phyloP scores from a whole-genome alignment of 1,140 invertebrate genomes.

The Drosophila mauritiana region DNA sequence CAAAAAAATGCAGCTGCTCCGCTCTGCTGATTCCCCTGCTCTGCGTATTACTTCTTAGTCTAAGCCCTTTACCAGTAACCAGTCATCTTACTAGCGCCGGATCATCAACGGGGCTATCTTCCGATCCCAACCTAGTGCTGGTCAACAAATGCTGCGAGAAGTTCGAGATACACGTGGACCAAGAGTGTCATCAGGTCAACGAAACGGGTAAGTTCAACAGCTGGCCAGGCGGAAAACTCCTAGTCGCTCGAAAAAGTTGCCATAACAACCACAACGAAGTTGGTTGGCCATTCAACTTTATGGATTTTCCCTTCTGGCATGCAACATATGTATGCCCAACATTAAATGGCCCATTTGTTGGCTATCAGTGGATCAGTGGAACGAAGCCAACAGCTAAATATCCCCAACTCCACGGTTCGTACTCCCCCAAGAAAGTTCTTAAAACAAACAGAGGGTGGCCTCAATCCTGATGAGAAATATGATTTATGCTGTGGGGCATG shows the following conservation, averaged over 20 bases:
- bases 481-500: slow-evolving; percentile 40
- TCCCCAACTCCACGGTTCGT: not conserved
- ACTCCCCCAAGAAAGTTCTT: slow-evolving; percentile 21
- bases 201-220: slow-evolving; percentile 84
- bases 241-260: slow-evolving; percentile 16
- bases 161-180: slow-evolving; percentile 89
- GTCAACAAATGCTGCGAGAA: slow-evolving; percentile 92
- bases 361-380: slow-evolving; percentile 53
- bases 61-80: not conserved
- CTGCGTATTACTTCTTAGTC: slow-evolving; percentile 8
- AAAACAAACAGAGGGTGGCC: slow-evolving; percentile 38
- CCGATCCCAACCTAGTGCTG: slow-evolving; percentile 58
- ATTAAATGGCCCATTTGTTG: slow-evolving; percentile 61
- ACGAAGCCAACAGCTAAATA: slow-evolving; percentile 15
- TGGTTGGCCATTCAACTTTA: slow-evolving; percentile 78
- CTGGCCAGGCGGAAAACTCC: slow-evolving; percentile 17
- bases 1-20: slow-evolving; percentile 59
- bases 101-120: slow-evolving; percentile 2
- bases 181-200: slow-evolving; percentile 87
- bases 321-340: slow-evolving; percentile 48
- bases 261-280: slow-evolving; percentile 24
- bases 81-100: slow-evolving; percentile 53
- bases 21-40: slow-evolving; percentile 23
- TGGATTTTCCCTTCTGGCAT: slow-evolving; percentile 67
- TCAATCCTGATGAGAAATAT: slow-evolving; percentile 24